Evolutionary conservation across 2,888 invertebrate genomes (phyloP), one percentile per base, ranked within the genome.

Genomic region (Crossocerus cetratus): DNA sequence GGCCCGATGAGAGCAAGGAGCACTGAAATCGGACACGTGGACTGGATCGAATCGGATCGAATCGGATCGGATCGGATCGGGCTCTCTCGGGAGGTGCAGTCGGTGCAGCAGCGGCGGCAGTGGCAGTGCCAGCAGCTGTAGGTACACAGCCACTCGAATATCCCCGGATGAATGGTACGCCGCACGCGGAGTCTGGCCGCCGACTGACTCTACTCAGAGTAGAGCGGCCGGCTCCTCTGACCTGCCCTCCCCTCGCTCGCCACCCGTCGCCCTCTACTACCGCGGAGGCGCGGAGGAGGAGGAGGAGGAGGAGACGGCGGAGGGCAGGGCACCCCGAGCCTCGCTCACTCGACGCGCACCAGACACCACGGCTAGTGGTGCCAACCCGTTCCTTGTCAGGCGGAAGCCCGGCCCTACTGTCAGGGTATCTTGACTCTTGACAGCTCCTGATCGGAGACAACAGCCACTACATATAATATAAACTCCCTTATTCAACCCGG

Each of bases 151-250:
- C 14, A 49, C 49, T 49, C 1, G 2, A 3, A 16, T n/a, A n/a
- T n/a, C 14, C 14, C 22, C 14, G 44, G 63, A 16, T 20, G 56
- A 65, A 60, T 74, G 80, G 82, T 76, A 76, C 80, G 79, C 66
- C 83, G 81, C 84, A 83, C 84, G 83, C 87, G 87, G 85, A 83
- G 84, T 85, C 86, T 82, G 82, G 75, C 85, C 84, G 84, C 84
- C 84, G 81, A 88, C 88, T 88, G 86, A 84, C 75, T 76, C 72
- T 86, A 84, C 75, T 76, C 72, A 56, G 54, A 32, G 8, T 32
- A 4, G 32, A 32, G 57, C 58, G 45, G 22, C 63, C 58, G 45
- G 22, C 63, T 65, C 53, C 55, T 71, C 71, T 67, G 70, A 64
- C 71, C 53, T 55, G 63, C 53, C 59, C 72, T 70, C 65, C 71